Evolutionary conservation across 2,888 invertebrate genomes (phyloP).

Genomic region (Ptychoptera albimana): DNA sequence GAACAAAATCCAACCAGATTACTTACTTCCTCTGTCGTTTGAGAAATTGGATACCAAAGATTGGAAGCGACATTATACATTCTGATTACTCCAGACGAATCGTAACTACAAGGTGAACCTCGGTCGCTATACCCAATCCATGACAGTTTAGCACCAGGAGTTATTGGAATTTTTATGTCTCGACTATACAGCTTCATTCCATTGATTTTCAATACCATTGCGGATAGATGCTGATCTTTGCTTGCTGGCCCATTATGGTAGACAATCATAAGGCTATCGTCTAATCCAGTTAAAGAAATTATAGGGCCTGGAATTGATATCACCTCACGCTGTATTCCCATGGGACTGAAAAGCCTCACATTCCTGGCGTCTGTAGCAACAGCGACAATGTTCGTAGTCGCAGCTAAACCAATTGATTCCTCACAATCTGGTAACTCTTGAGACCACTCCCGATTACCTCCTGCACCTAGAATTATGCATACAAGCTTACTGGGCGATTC

Average conservation of each 20-base stretch:
- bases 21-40: constrained; percentile 54
- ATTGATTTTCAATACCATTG: constrained; percentile 35
- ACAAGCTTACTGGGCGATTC: constrained; percentile 54
- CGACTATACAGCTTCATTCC: constrained; percentile 33
- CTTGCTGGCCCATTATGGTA: constrained; percentile 44
- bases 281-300: constrained; percentile 47
- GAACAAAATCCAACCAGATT: constrained; percentile 2
- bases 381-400: constrained; percentile 57
- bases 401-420: constrained; percentile 47
- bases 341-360: constrained; percentile 67
- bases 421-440: constrained; percentile 62
- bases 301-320: constrained; percentile 57
- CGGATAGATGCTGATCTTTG: constrained; percentile 37
- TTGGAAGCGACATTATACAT: constrained; percentile 51
- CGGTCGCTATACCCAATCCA: constrained; percentile 73
- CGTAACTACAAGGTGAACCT: constrained; percentile 62
- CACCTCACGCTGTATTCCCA: constrained; percentile 70
- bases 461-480: constrained; percentile 54
- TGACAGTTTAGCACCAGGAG: constrained; percentile 44
- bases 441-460: constrained; percentile 77
- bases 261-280: constrained; percentile 43
- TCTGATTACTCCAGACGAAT: constrained; percentile 59
- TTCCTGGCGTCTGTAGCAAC: constrained; percentile 58
- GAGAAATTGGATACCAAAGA: constrained; percentile 69
- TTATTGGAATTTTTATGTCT: constrained; percentile 45